Conservation (phyloP, 2,797 vertebrate genomes). For the Sebastes aleutianus region DNA sequence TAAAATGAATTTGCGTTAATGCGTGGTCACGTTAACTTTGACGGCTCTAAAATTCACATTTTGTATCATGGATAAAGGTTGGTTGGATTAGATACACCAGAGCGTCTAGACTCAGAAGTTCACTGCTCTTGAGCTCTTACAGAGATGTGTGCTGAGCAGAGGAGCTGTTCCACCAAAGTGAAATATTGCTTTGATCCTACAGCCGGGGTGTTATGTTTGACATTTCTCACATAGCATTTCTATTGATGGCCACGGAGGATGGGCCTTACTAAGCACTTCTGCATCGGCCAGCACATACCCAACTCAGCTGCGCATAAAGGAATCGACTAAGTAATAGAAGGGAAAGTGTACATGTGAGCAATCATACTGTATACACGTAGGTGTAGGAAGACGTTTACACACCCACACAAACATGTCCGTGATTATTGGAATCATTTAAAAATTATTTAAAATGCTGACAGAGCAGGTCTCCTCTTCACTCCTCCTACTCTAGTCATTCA, state of each 20-base stretch:
- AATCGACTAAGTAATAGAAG: slow-evolving; percentile 26
- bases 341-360: slow-evolving; percentile 4
- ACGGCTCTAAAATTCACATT: not conserved
- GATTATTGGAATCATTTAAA: not conserved
- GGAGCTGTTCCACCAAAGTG: slow-evolving; percentile 23
- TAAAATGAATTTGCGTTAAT: no score
- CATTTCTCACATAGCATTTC: slow-evolving; percentile 50
- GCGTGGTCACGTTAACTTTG: no score
- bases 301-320: slow-evolving; percentile 26
- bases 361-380: not conserved
- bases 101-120: slow-evolving; percentile 20
- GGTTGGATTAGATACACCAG: slow-evolving; percentile 14
- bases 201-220: slow-evolving; percentile 49
- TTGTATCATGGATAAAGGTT: slow-evolving; percentile 3
- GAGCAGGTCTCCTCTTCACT: not conserved
- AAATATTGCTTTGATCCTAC: slow-evolving; percentile 47
- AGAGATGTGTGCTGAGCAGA: slow-evolving; percentile 31
- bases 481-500: not conserved
- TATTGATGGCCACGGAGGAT: slow-evolving; percentile 27
- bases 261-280: slow-evolving; percentile 43
- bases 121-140: slow-evolving; percentile 11
- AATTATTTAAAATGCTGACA: not conserved
- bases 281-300: slow-evolving; percentile 10
- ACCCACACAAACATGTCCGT: not conserved
- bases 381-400: not conserved